phyloP scores from a whole-genome alignment of 2,888 invertebrate species.

The Branchipolynoe longqiensis region DNA sequence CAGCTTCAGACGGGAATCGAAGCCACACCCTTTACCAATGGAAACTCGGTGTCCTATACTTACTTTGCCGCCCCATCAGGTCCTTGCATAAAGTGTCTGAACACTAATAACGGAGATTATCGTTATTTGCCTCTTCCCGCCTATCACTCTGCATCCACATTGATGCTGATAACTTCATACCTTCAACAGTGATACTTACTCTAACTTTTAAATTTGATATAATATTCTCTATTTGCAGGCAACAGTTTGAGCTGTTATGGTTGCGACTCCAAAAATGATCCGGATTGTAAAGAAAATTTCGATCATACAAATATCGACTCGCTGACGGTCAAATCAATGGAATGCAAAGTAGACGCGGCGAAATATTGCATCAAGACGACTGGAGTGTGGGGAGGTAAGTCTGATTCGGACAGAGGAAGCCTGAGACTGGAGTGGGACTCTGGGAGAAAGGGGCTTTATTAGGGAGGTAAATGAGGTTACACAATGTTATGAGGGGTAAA shows the following conservation, averaged over 20 bases:
- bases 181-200: neutral
- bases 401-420: too few relatives aligned
- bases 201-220: neutral
- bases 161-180: neutral
- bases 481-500: too few relatives aligned
- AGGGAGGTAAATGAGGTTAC: too few relatives aligned
- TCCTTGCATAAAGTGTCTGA: neutral
- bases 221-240: conserved; percentile 67
- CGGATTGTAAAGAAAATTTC: conserved; percentile 84
- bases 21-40: too few relatives aligned
- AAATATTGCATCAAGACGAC: conserved; percentile 93
- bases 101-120: neutral
- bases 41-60: too few relatives aligned
- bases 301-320: conserved; percentile 84
- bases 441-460: too few relatives aligned
- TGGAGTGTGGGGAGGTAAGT: conserved; percentile 86
- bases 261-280: conserved; percentile 90
- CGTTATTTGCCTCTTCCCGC: neutral
- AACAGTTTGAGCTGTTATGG: conserved; percentile 89
- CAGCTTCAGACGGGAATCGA: too few relatives aligned
- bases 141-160: neutral
- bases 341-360: conserved; percentile 89
- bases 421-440: too few relatives aligned
- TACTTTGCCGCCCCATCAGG: too few relatives aligned
- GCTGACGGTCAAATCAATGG: conserved; percentile 84